A percentile compares a stretch with the other conserved stretches of the same genome.
Evolutionary conservation across 1,140 invertebrate species (phyloP).

Genomic region (Pogonomyrmex barbatus): DNA sequence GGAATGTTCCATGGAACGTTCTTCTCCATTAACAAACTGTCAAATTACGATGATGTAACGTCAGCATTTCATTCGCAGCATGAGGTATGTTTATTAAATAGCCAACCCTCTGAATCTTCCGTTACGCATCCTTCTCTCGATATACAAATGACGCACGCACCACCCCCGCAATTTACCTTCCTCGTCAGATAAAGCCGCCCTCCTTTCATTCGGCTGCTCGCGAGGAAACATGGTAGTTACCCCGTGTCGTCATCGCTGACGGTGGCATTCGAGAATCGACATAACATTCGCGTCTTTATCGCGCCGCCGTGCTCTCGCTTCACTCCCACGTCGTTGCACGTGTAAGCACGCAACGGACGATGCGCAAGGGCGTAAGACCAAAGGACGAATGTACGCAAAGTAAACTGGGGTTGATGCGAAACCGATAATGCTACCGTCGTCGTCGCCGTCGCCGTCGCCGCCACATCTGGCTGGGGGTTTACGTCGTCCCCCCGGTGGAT

Average conservation of each 20-base stretch:
- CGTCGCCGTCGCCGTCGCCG: constrained; percentile 45
- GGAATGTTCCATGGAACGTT: background rate
- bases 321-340: constrained; percentile 8
- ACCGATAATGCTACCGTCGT: constrained; percentile 81
- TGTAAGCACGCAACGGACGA: constrained; percentile 19
- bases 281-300: constrained; percentile 28
- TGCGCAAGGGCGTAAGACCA: constrained; percentile 37
- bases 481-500: constrained; percentile 63
- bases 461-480: constrained; percentile 45
- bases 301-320: background rate
- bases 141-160: constrained; percentile 40
- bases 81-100: constrained; percentile 17
- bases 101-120: constrained; percentile 8
- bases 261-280: constrained; percentile 5
- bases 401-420: constrained; percentile 81
- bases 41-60: background rate
- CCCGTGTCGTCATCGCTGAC: constrained; percentile 31
- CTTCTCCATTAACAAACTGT: background rate
- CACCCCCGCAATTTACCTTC: background rate
- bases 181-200: constrained; percentile 12
- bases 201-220: constrained; percentile 5
- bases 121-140: background rate
- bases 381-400: constrained; percentile 57
- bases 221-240: background rate
- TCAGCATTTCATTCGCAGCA: background rate